Evolutionary conservation across 2,888 invertebrate genomes (phyloP), one percentile per base, ranked within the genome.

Genomic region (Belgica antarctica): DNA sequence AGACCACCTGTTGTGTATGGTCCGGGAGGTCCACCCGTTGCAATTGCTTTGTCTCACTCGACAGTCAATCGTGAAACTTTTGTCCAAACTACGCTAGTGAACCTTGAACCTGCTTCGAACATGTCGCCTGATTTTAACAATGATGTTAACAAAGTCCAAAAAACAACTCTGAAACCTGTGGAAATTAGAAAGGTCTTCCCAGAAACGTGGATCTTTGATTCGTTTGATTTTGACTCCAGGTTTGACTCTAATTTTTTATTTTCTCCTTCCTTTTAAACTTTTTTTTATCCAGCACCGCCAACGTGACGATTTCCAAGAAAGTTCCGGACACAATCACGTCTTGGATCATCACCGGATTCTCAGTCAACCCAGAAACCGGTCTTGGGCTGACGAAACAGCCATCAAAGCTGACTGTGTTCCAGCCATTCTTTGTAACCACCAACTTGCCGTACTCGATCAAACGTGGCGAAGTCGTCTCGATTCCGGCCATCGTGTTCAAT

Each of bases 401-500:
- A 0, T 81, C 84, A 73, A 85, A 85, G 87, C 81, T 84, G 47
- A 85, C 83, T 76, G 89, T 90, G 1, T 88, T 89, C 77, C 85
- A 88, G 73, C 86, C 87, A 7, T 89, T 96, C 77, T 89, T 90
- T 73, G 84, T 94, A 52, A 86, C 87, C 1, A 82, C 93, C 28
- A 90, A 92, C 76, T 80, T 95, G 62, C 96, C 96, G 0, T 88
- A 89, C 74, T 87, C 89, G 0, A 85, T 96, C 12, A 89, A 92
- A 74, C 83, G 88, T 70, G 94, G 92, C 15, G 96, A 96, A 81
- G 87, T 89, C 19, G 82, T 95, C 57, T 89, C 92, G 0, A 85
- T 94, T 62, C 88, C 93, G 59, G 86, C 90, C 12, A 87, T 90
- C 1, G 85, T 94, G 12, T 90, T 89, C 77, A 96, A 94, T 78